These are phyloP conservation scores for Heliopora coerulea DNA, from an alignment of 92 coral and sea anemone genomes.

Conservation along the genomic window DNA sequence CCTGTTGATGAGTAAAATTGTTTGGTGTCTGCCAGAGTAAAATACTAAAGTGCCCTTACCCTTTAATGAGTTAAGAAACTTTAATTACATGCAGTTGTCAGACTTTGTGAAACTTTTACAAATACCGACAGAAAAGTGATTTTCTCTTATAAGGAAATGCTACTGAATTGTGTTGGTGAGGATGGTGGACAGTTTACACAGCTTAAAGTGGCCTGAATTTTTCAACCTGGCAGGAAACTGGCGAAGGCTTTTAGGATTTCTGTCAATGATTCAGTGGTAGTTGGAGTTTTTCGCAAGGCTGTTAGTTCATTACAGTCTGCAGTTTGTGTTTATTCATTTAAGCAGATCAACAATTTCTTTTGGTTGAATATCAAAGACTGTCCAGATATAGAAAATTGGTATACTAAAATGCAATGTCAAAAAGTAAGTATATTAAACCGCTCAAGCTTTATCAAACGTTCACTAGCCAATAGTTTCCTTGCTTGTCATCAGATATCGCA, in stretches of 20 bases:
- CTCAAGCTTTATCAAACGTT: no score
- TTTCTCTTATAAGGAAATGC: constrained; percentile 7
- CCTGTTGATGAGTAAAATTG: no score
- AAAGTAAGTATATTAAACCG: background rate
- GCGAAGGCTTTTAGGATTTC: constrained; percentile 21
- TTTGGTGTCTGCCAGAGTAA: no score
- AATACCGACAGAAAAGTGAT: background rate
- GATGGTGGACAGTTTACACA: constrained; percentile 1
- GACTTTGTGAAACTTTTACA: constrained; percentile 1
- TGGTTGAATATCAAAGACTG: constrained; percentile 9
- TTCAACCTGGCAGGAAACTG: constrained; percentile 7
- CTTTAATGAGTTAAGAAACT: no score
- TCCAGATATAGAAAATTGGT: no score
- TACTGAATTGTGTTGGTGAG: constrained; percentile 10
- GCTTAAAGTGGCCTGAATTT: constrained; percentile 17
- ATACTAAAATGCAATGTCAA: no score
- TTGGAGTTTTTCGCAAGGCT: constrained; percentile 23
- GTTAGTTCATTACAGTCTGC: constrained; percentile 1
- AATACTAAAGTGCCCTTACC: no score
- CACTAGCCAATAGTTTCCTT: no score
- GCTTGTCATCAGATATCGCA: no score
- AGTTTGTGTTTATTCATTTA: constrained; percentile 18
- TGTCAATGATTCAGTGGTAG: constrained; percentile 1
- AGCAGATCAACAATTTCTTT: constrained; percentile 17
- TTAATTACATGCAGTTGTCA: no score